These are phyloP conservation scores for Pluvialis apricaria DNA, from an alignment of 2,113 vertebrate genomes.

Conservation along the genomic window DNA sequence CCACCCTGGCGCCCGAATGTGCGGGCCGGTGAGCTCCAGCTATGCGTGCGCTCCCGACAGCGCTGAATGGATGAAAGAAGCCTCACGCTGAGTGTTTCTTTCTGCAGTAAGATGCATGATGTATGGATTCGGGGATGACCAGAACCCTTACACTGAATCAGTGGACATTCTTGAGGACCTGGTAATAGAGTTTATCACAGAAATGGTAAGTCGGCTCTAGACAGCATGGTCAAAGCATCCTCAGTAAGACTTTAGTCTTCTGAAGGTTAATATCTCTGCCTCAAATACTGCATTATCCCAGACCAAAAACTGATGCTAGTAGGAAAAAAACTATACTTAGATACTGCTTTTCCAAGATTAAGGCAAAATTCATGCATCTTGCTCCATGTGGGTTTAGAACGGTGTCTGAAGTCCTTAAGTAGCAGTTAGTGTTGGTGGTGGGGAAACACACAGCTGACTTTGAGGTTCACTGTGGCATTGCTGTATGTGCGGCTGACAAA, in stretches of 20 bases:
- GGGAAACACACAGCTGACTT: background rate
- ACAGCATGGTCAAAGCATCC: background rate
- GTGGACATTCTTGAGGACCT: conserved; percentile 98
- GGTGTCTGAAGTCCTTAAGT: background rate
- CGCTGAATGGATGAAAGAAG: background rate
- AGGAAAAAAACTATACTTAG: background rate
- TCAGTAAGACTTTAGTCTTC: background rate
- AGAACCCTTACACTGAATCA: conserved; percentile 97
- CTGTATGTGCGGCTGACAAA: background rate
- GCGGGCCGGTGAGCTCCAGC: background rate
- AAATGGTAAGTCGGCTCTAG: conserved; percentile 81
- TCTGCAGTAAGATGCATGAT: conserved; percentile 93
- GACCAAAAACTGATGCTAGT: background rate
- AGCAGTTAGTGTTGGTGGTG: background rate
- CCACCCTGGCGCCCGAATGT: fast-evolving
- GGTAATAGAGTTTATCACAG: conserved; percentile 97
- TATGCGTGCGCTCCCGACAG: background rate
- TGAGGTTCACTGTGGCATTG: background rate
- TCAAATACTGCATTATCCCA: background rate
- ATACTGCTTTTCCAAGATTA: background rate
- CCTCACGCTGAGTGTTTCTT: background rate
- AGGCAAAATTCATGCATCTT: background rate
- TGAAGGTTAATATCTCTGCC: background rate
- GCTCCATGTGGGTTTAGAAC: background rate
- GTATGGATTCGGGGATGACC: conserved; percentile 98